Percentiles rank a stretch among this genome's conserved stretches.
Conservation (phyloP, 2,797 vertebrate species). For the Smutsia temminckii region DNA sequence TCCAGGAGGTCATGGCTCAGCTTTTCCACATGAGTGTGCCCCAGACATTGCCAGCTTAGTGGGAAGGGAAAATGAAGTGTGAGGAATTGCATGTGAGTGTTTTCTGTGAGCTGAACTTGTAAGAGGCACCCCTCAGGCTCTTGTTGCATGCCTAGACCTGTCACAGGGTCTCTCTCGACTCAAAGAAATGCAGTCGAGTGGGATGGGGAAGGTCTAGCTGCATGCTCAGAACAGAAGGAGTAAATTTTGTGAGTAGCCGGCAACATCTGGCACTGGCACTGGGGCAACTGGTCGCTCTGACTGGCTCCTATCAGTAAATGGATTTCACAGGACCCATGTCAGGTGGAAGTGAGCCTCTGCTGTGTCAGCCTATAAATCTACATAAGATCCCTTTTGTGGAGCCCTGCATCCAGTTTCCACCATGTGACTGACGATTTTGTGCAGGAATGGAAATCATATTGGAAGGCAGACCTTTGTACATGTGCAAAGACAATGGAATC, state of each 20-base stretch:
- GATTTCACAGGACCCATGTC: too few relatives aligned
- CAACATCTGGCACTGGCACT: too few relatives aligned
- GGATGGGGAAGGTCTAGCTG: rapidly evolving
- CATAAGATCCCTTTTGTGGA: background rate
- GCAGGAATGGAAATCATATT: background rate
- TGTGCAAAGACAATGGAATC: background rate
- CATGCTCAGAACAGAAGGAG: too few relatives aligned
- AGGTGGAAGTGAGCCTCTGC: background rate
- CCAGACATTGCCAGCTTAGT: background rate
- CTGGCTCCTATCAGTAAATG: background rate
- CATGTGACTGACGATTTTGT: too few relatives aligned
- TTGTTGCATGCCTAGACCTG: rapidly evolving
- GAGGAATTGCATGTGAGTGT: rapidly evolving
- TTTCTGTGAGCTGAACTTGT: background rate
- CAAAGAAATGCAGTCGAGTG: background rate
- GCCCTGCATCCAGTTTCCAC: rapidly evolving
- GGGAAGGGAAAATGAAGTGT: background rate
- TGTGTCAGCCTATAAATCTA: too few relatives aligned
- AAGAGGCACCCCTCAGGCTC: rapidly evolving
- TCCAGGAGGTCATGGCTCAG: background rate
- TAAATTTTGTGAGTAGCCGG: too few relatives aligned
- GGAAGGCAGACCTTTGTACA: background rate
- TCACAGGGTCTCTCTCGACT: background rate
- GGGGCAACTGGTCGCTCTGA: rapidly evolving
- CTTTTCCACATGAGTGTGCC: background rate